Evolutionary conservation across 2,113 vertebrate species (phyloP), one percentile per base, ranked within the genome.

Genomic region (Eulemur rufifrons): DNA sequence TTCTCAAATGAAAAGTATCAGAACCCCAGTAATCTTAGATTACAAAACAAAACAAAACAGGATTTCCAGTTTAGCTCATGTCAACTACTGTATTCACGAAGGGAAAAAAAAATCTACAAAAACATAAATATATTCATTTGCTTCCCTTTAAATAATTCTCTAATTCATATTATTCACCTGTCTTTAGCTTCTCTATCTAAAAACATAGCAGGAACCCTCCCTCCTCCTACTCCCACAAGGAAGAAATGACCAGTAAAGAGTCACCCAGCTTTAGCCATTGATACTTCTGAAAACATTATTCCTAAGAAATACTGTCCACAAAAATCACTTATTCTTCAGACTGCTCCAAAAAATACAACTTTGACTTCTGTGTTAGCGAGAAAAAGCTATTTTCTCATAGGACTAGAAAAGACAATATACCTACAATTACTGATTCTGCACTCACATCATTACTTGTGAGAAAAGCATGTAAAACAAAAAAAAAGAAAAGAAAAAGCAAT

Each of bases 221-320:
- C 15, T 89, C 32, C 20, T n/a, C 6, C 84, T 82, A 69, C 17
- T 20, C n/a, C 27, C 7, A 45, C 32, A 61, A n/a, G 4, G 23
- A 64, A 66, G 37, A 94, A 94, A 89, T 25, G 47, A 63, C 66
- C n/a, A 95, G 27, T 27, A 37, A 93, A 89, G 8, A 52, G 20
- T 74, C 34, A 94, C 10, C 71, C 47, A 91, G 23, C 74, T 74
- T 42, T 39, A 64, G 32, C 13, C 61, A 64, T 3, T 15, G 34
- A n/a, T 23, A 92, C 47, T 78, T 95, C 76, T 78, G 74, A 97
- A 92, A 95, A 61, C 13, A 14, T 61, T 91, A 78, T 78, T 69
- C 82, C 37, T 81, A 34, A 93, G 25, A 94, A 87, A 66, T 81
- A 78, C 34, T 83, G 32, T 61, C 68, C n/a, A 86, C 13, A 80